Base-by-base conservation (phyloP, 1,140 invertebrate genomes). In the Drosophila tsacasi region DNA sequence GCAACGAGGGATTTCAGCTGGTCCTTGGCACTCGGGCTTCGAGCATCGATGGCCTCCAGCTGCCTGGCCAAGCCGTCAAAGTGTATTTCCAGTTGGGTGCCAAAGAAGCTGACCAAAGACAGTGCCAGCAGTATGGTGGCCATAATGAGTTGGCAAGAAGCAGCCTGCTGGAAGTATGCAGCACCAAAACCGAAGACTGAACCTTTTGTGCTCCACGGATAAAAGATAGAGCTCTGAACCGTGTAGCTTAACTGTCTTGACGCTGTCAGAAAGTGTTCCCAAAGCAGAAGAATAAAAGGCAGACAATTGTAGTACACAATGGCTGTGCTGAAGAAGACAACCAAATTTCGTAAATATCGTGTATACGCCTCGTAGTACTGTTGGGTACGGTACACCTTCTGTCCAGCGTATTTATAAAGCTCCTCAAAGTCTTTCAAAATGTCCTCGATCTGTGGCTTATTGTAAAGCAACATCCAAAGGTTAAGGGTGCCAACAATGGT, bases 41-140 rank as follows among this genome's bases (percentile, higher is more conserved):
- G 21, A 0, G 89, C 89, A 68, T 91, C 83, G 4, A 91, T 46
- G 0, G 4, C 6, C 9, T 55, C 40, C 3, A 91, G 30, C 3
- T 52, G 57, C 27, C 49, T 73, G 35, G 76, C 74, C 65, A 91
- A 44, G 0, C 67, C 83, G 63, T 91, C 89, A 12, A 91, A 91
- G 58, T 91, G 89, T 19, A 91, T 37, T 47, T 81, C 73, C 57
- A 91, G 59, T 49, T 91, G 89, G 1, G 84, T 89, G 30, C 63
- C 76, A 54, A 83, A 91, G 15, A 91, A 79, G 54, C 72, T 77
- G 6, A 91, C 15, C 58, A 91, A 40, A 47, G 72, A 83, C 47
- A 79, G 74, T 2, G 60, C 68, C 12, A 75, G 49, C 69, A 85
- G 73, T 4, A 91, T 83, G 52, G 77, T 72, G 19, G 54, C 68